Conservation (phyloP, 2,888 invertebrate genomes). For the Caenorhabditis drosophilae region DNA sequence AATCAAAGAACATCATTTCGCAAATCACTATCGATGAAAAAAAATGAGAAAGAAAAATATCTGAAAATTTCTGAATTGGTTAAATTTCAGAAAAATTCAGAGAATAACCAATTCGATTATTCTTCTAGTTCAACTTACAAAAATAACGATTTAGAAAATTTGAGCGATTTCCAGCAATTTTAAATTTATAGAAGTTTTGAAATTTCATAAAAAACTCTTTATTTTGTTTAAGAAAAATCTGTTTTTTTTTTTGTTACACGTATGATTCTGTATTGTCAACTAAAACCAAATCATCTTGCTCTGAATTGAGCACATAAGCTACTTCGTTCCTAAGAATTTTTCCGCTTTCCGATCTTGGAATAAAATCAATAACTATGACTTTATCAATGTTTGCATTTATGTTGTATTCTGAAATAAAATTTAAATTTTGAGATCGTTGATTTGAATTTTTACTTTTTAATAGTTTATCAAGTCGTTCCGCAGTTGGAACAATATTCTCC, state of each 20-base stretch:
- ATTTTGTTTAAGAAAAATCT: too few relatives aligned
- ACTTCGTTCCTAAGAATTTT: slow-evolving; percentile 31
- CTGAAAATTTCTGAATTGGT: too few relatives aligned
- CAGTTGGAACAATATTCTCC: slow-evolving; percentile 17
- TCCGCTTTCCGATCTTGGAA: slow-evolving; percentile 46
- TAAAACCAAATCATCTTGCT: slow-evolving; percentile 5
- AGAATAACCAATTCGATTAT: too few relatives aligned
- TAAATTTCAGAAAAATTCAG: too few relatives aligned
- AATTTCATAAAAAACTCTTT: too few relatives aligned
- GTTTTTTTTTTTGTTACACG: slow-evolving; percentile 16
- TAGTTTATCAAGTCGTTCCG: slow-evolving; percentile 19
- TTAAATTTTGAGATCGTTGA: background rate
- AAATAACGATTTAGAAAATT: too few relatives aligned
- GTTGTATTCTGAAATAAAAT: slow-evolving; percentile 20
- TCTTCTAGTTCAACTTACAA: too few relatives aligned
- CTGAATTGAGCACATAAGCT: slow-evolving; percentile 27
- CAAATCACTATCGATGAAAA: too few relatives aligned
- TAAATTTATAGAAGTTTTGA: too few relatives aligned
- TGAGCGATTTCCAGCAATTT: too few relatives aligned
- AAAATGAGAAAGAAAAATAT: too few relatives aligned
- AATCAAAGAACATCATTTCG: too few relatives aligned
- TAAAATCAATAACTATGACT: slow-evolving; percentile 33
- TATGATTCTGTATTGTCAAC: slow-evolving; percentile 20
- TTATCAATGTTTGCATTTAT: slow-evolving; percentile 24
- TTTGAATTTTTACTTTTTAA: slow-evolving; percentile 23